phyloP scores from a whole-genome alignment of 1,140 invertebrate species.

The Drosophila orosa region DNA sequence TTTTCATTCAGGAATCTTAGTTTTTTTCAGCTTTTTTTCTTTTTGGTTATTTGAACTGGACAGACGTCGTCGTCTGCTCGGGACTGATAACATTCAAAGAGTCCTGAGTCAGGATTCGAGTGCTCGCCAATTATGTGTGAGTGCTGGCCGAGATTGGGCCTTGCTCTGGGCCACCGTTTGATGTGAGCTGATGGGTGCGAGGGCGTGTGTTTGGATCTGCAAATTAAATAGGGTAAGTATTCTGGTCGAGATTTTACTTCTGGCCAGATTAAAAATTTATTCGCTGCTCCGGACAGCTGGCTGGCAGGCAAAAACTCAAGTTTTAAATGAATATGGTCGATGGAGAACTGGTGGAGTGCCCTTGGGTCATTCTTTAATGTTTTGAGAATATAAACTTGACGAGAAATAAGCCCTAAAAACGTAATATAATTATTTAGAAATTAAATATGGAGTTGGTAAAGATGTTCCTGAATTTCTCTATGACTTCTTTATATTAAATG shows the following conservation, averaged over 20 bases:
- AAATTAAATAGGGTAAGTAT: constrained; percentile 47
- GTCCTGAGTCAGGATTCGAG: constrained; percentile 24
- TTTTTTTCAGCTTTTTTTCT: constrained; percentile 6
- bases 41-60: constrained; percentile 30
- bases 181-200: constrained; percentile 27
- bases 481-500: background rate
- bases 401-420: background rate
- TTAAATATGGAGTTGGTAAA: background rate
- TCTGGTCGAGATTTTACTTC: constrained; percentile 29
- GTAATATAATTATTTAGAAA: background rate
- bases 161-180: constrained; percentile 33
- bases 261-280: constrained; percentile 51
- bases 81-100: constrained; percentile 76
- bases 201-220: constrained; percentile 28
- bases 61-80: constrained; percentile 55
- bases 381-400: background rate
- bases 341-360: background rate
- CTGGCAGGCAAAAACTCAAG: constrained; percentile 10
- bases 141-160: constrained; percentile 53
- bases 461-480: background rate
- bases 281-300: constrained; percentile 18
- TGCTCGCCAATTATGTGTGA: constrained; percentile 70
- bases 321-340: background rate
- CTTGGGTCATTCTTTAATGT: background rate
- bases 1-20: constrained; percentile 16